These are phyloP conservation scores for Neomonachus schauinslandi DNA, from an alignment of 2,113 vertebrate species.

Conservation along the genomic window DNA sequence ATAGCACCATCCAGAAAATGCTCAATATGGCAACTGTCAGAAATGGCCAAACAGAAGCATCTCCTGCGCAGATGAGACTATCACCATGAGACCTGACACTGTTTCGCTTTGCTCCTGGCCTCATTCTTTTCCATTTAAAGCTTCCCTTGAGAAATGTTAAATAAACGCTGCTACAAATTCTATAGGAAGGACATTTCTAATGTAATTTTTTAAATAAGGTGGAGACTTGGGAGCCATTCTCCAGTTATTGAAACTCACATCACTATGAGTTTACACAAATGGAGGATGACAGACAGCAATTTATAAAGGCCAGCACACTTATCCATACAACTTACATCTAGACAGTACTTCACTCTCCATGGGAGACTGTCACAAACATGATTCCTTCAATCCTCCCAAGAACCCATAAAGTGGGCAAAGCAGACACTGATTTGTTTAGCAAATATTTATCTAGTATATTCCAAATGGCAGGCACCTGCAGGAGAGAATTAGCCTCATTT, in stretches of 20 bases:
- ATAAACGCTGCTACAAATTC: not conserved
- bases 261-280: not conserved
- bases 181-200: not conserved
- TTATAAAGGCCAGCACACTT: not conserved
- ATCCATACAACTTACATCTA: not conserved
- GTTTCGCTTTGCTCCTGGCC: slow-evolving; percentile 54
- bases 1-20: not conserved
- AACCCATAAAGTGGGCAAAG: not conserved
- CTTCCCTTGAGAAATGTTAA: slow-evolving; percentile 60
- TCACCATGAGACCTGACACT: slow-evolving; percentile 46
- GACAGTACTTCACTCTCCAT: not conserved
- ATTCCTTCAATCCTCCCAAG: not conserved
- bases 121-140: slow-evolving; percentile 50
- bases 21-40: not conserved
- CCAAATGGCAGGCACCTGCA: not conserved
- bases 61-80: not conserved
- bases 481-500: not conserved
- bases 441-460: not conserved
- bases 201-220: not conserved
- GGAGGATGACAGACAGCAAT: not conserved
- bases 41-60: not conserved
- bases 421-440: not conserved
- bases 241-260: not conserved
- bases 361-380: not conserved
- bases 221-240: not conserved